Evolutionary conservation across 2,113 vertebrate genomes (phyloP), one percentile per base, ranked within the genome.

Genomic region (Hypocryptadius cinnamomeus): DNA sequence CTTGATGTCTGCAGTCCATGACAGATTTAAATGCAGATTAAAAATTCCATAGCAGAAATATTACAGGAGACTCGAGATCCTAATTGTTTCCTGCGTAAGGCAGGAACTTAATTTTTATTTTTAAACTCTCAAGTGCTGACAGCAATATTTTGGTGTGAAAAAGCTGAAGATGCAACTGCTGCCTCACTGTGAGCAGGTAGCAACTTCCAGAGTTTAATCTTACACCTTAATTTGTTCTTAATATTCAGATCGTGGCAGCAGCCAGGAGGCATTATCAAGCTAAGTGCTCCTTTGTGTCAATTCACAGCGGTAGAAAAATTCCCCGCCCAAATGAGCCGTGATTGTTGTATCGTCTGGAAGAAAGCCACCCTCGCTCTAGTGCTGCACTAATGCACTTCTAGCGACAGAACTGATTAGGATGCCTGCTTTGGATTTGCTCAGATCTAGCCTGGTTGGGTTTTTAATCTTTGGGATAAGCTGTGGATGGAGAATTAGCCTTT

Each of bases 251-350:
- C 2, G 6, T 79, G 88, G 79, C 93, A 95, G 85, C 93, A 96
- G 91, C 76, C 92, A 88, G 81, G 70, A 90, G 57, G 72, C 82
- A 78, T 94, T 91, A 91, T 87, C 79, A 95, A 57, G 90, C 82
- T 94, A 92, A 92, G 61, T 95, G 95, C 82, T 95, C 90, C 85
- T 96, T 93, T 95, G 92, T 96, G 95, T 93, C 93, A 91, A 91
- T 94, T 93, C 90, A 88, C 79, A 96, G 94, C 69, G 31, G 85
- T 3, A 74, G 72, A 90, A 91, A 82, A 90, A 85, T 64, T 91
- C 93, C 87, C 92, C 50, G 18, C 93, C 85, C 85, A 91, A 93
- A 90, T 15, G 93, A 92, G 87, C 91, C 33, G 60, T 60, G 91
- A 87, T 87, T 91, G 90, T 83, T 92, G 44, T 60, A 94, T 66